These are phyloP conservation scores for Euplexia lucipara DNA, from an alignment of 2,888 invertebrate genomes.

Conservation along the genomic window DNA sequence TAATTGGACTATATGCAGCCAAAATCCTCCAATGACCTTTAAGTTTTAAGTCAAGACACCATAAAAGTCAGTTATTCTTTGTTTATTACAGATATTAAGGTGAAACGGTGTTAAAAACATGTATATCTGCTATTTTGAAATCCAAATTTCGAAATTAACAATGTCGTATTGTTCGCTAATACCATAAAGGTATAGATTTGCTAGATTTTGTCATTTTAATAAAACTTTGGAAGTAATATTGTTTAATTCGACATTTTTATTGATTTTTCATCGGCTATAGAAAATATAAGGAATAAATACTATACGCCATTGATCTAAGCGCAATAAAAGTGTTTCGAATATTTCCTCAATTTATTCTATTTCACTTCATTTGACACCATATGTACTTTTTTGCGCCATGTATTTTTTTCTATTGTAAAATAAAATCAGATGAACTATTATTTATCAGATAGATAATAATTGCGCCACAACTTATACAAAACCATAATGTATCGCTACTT, in stretches of 20 bases:
- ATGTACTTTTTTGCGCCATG: slow-evolving; percentile 1
- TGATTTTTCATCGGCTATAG: slow-evolving; percentile 2
- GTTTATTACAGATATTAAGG: slow-evolving; percentile 61
- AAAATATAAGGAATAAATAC: not conserved
- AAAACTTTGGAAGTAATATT: slow-evolving; percentile 20
- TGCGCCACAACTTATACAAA: slow-evolving; percentile 10
- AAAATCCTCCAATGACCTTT: slow-evolving; percentile 70
- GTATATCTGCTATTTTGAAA: slow-evolving; percentile 51
- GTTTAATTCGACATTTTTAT: slow-evolving; percentile 42
- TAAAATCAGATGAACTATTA: slow-evolving; percentile 4
- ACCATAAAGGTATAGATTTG: slow-evolving; percentile 42
- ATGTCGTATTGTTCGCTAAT: slow-evolving; percentile 48
- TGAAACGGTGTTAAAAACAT: slow-evolving; percentile 58
- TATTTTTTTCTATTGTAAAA: not conserved
- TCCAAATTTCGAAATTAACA: slow-evolving; percentile 48
- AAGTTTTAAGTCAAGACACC: slow-evolving; percentile 54
- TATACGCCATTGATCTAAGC: not conserved
- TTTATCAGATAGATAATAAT: slow-evolving; percentile 24
- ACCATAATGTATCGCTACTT: slow-evolving; percentile 17
- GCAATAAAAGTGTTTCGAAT: not conserved
- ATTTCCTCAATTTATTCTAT: not conserved
- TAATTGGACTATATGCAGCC: slow-evolving; percentile 67
- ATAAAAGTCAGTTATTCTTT: slow-evolving; percentile 62
- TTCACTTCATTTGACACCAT: not conserved
- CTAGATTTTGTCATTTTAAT: slow-evolving; percentile 31